Percentiles rank a stretch among this genome's conserved stretches.
These are phyloP conservation scores for Pangasius sanitwongsei DNA, from an alignment of 2,797 vertebrate genomes.

Conservation along the genomic window DNA sequence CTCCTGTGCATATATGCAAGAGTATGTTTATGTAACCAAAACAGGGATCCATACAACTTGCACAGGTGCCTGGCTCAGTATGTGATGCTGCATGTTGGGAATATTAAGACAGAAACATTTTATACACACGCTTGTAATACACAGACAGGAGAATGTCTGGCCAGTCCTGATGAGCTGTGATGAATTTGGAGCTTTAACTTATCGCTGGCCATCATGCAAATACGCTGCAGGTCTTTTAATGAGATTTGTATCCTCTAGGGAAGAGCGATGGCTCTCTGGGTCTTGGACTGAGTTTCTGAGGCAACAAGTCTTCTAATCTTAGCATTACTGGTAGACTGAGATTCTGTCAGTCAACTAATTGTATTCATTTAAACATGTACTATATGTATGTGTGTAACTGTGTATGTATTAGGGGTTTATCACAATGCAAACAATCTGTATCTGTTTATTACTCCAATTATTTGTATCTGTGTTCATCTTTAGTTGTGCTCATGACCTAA, in stretches of 20 bases:
- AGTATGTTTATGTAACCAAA: background rate
- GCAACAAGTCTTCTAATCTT: background rate
- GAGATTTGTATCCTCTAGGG: constrained; percentile 63
- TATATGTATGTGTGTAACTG: background rate
- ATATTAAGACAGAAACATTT: constrained; percentile 14
- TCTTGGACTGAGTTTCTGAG: constrained; percentile 15
- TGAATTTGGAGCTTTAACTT: constrained; percentile 28
- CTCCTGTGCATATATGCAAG: background rate
- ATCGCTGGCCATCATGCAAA: constrained; percentile 47
- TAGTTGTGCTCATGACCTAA: background rate
- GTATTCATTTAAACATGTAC: background rate
- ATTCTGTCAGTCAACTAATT: background rate
- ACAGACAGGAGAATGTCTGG: background rate
- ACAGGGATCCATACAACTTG: background rate
- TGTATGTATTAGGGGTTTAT: background rate
- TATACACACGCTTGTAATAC: background rate
- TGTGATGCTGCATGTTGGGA: background rate
- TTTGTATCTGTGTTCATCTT: background rate
- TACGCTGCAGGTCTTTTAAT: constrained; percentile 58
- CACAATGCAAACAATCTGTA: background rate
- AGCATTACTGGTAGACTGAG: background rate
- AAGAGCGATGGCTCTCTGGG: constrained; percentile 55
- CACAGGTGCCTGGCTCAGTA: background rate
- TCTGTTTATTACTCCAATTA: background rate
- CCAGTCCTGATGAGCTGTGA: constrained; percentile 51